Evolutionary conservation across 2,797 vertebrate species (phyloP).

Genomic region (Takifugu rubripes): DNA sequence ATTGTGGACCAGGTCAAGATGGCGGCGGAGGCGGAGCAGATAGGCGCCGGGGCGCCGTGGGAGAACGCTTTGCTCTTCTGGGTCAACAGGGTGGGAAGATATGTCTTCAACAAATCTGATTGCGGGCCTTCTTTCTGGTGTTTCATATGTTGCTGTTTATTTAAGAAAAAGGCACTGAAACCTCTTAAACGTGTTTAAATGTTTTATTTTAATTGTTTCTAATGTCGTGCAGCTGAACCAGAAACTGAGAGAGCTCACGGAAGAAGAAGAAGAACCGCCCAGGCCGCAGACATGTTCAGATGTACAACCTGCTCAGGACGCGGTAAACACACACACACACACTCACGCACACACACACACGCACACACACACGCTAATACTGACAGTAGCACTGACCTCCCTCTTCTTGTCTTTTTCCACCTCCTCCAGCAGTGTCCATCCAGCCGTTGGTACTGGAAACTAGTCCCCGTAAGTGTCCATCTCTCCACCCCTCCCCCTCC

Average conservation of each 20-base stretch:
- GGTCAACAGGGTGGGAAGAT: constrained; percentile 83
- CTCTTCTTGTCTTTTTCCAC: constrained; percentile 14
- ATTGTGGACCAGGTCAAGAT: constrained; percentile 74
- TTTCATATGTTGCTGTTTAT: no score
- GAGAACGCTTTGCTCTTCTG: constrained; percentile 87
- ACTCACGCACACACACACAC: constrained; percentile 6
- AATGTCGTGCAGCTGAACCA: constrained; percentile 74
- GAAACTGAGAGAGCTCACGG: constrained; percentile 79
- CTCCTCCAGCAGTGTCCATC: constrained; percentile 78
- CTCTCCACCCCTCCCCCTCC: constrained; percentile 23
- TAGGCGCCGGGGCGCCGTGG: constrained; percentile 70
- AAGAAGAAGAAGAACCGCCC: constrained; percentile 73
- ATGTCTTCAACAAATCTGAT: background rate
- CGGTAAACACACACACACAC: constrained; percentile 57
- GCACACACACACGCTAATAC: background rate
- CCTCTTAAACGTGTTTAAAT: no score
- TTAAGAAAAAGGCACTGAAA: no score
- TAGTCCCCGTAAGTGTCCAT: constrained; percentile 86
- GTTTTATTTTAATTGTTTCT: background rate
- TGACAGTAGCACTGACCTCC: background rate
- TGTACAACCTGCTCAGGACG: constrained; percentile 71
- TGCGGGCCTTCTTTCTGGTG: background rate
- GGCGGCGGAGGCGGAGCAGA: constrained; percentile 71
- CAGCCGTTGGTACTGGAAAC: constrained; percentile 92
- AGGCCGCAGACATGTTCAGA: constrained; percentile 67